phyloP scores from a whole-genome alignment of 92 coral and sea anemone genomes.

The Bergia sp. region DNA sequence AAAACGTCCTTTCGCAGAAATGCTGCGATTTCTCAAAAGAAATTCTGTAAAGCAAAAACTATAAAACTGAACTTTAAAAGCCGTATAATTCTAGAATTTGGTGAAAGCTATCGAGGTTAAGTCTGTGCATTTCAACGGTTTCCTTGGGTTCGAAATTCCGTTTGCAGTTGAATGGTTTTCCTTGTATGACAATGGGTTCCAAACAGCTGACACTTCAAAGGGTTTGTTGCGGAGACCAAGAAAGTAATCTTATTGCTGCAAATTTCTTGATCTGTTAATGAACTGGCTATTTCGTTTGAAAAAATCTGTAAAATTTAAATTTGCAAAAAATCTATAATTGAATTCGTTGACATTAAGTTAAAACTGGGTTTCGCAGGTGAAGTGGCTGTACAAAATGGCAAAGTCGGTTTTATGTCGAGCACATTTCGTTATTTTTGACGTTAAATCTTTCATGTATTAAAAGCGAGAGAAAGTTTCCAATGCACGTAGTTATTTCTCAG shows the following conservation, averaged over 20 bases:
- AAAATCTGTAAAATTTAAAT: not conserved
- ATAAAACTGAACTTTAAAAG: slow-evolving; percentile 25
- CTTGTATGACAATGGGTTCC: slow-evolving; percentile 84
- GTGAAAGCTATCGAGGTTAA: slow-evolving; percentile 39
- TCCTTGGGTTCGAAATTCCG: slow-evolving; percentile 65
- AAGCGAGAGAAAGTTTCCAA: not conserved
- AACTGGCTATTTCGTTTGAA: not conserved
- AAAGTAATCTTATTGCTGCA: slow-evolving; percentile 29
- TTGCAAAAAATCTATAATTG: not conserved
- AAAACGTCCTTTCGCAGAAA: slow-evolving; percentile 22
- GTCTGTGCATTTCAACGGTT: slow-evolving; percentile 88
- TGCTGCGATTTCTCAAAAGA: not conserved
- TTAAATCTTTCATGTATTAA: not conserved
- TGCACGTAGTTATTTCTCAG: not conserved
- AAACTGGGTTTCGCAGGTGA: not conserved
- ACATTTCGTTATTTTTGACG: not conserved
- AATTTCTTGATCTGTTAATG: not conserved
- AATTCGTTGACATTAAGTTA: not conserved
- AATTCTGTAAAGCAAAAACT: not conserved
- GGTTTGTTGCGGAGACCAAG: slow-evolving; percentile 30
- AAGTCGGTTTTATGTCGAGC: slow-evolving; percentile 8
- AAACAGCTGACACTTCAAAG: slow-evolving; percentile 82
- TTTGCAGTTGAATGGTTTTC: slow-evolving; percentile 94
- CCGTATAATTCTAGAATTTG: not conserved
- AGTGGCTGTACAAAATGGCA: not conserved